Conservation (phyloP, 2,797 vertebrate genomes). For the Chelmon rostratus region DNA sequence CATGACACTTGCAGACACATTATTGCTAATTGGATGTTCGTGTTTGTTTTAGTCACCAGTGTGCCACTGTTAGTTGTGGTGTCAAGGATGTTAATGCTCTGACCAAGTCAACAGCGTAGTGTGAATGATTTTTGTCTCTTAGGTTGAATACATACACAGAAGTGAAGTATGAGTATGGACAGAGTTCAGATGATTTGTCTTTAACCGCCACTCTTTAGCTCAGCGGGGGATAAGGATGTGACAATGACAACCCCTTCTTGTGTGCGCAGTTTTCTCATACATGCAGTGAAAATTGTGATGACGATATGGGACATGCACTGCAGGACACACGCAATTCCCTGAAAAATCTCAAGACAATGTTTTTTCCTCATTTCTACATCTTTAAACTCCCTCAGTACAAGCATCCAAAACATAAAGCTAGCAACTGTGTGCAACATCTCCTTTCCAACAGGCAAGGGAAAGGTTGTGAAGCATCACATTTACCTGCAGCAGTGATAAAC, state of each 20-base stretch:
- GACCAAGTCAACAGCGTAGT: background rate
- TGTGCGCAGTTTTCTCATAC: background rate
- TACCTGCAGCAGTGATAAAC: background rate
- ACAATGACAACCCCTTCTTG: background rate
- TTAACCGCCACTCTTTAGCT: background rate
- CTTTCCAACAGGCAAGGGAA: background rate
- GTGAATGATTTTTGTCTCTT: background rate
- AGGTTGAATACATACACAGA: background rate
- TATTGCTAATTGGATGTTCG: background rate
- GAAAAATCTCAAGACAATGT: background rate
- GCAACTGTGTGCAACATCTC: background rate
- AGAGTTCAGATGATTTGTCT: background rate
- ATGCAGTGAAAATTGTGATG: background rate
- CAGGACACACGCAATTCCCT: background rate
- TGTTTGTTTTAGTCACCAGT: background rate
- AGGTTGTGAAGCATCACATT: background rate
- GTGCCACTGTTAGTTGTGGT: background rate
- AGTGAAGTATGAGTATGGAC: background rate
- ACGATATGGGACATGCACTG: background rate
- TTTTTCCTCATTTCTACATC: background rate
- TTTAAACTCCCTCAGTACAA: background rate
- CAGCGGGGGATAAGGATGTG: background rate
- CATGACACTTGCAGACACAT: background rate
- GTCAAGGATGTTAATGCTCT: background rate
- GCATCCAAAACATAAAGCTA: background rate